Evolutionary conservation across 92 coral and sea anemone species (phyloP), one percentile per base, ranked within the genome.

Genomic region (Epizoanthus stellaris): DNA sequence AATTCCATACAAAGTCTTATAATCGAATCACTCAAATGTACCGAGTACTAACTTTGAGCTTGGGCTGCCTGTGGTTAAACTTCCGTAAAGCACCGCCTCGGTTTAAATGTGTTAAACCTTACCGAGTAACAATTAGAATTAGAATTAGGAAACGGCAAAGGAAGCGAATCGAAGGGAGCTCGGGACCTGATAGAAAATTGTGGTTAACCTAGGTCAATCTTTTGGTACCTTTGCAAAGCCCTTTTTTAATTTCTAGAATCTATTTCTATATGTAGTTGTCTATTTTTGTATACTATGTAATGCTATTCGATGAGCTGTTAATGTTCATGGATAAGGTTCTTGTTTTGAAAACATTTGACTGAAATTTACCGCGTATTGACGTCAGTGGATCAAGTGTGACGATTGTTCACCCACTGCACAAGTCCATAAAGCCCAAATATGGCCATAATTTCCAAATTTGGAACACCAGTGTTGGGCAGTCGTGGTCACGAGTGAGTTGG

Each of bases 401-500:
- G 83, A 79, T 21, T 20, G 9, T 14, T 17, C 81, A 17, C 56
- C 34, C 30, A 40, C 58, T 16, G 14, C 20, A 20, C 2, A n/a
- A 40, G 9, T 42, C 16, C 17, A 25, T 21, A 59, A 19, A 11
- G 58, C 12, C 83, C 83, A 63, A 79, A 62, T 79, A 76, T 79
- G 70, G 83, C 0, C 16, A 54, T 57, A 75, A 5, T 34, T 6
- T 23, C 65, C 80, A 75, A 75, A 75, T 75, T 23, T 56, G 80
- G 53, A 56, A 45, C n/a, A 62, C 12, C 12, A 16, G 73, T 43
- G 42, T 14, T 59, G 67, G 36, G 60, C 30, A 79, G 72, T 43
- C 71, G 72, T 79, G 83, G 83, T 79, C 83, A 79, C 72, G 83
- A 79, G 34, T 43, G 69, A 23, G 82, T 60, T 76, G 39, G 82